Evolutionary conservation across 2,888 invertebrate species (phyloP).

Genomic region (Mongoloraphidia duomilia): DNA sequence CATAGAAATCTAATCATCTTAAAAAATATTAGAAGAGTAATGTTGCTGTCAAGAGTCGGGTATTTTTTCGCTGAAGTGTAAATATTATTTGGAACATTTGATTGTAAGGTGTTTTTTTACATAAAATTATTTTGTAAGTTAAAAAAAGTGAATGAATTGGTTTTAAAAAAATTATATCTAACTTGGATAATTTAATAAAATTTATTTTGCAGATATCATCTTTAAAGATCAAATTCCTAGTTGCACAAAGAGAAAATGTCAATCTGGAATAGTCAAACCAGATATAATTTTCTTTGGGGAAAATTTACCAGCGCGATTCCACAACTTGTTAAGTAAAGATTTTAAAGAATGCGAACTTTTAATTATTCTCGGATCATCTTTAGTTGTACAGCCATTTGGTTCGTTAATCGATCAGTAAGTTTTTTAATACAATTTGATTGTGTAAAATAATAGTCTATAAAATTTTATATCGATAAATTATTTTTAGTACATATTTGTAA

Average conservation of each 20-base stretch:
- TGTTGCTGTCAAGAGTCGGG: too few relatives aligned
- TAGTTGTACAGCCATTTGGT: slow-evolving; percentile 90
- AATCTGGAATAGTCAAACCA: slow-evolving; percentile 72
- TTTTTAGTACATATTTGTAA: too few relatives aligned
- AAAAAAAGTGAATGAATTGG: not conserved
- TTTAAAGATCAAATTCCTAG: slow-evolving; percentile 59
- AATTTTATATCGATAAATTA: not conserved
- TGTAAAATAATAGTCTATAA: slow-evolving; percentile 1
- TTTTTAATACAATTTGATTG: not conserved
- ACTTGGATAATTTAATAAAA: not conserved
- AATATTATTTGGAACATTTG: too few relatives aligned
- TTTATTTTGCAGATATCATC: slow-evolving; percentile 45
- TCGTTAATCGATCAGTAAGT: slow-evolving; percentile 65
- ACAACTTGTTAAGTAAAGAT: slow-evolving; percentile 51
- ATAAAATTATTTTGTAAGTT: not conserved
- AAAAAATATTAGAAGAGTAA: too few relatives aligned
- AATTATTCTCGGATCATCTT: slow-evolving; percentile 88
- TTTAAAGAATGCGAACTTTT: slow-evolving; percentile 78
- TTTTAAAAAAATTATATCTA: slow-evolving; percentile 1
- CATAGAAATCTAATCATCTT: too few relatives aligned
- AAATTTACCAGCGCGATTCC: slow-evolving; percentile 66
- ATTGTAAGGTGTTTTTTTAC: not conserved
- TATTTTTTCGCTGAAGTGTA: too few relatives aligned
- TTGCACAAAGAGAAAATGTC: slow-evolving; percentile 48
- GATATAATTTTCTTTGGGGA: slow-evolving; percentile 96